Conservation (phyloP, 2,888 invertebrate species). For the Phengaris arion region DNA sequence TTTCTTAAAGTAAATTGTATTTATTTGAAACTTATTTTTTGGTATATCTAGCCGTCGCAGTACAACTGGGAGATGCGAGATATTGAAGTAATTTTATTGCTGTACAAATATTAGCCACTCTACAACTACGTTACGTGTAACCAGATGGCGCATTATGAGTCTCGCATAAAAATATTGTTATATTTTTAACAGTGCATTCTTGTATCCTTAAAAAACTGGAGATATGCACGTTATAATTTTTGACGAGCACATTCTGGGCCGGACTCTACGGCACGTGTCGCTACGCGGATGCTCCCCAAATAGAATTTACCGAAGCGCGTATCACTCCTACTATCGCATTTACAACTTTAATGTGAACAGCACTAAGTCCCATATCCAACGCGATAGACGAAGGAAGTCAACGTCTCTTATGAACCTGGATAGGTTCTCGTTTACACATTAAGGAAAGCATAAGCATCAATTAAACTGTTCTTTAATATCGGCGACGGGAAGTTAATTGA, state of each 20-base stretch:
- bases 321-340: conserved; percentile 42
- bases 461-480: conserved; percentile 28
- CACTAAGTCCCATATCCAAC: conserved; percentile 27
- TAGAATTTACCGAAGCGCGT: conserved; percentile 58
- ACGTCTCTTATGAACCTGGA: conserved; percentile 43
- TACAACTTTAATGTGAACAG: conserved; percentile 26
- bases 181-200: background rate
- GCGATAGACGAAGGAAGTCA: conserved; percentile 51
- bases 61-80: background rate
- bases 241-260: conserved; percentile 45
- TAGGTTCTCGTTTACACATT: conserved; percentile 27
- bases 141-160: too few species aligned
- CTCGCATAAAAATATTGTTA: too few species aligned
- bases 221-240: conserved; percentile 29
- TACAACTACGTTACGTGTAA: background rate
- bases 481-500: conserved; percentile 43
- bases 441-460: conserved; percentile 22
- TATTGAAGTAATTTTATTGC: too few species aligned
- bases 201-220: background rate
- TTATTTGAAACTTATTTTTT: background rate
- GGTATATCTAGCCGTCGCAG: background rate
- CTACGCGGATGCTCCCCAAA: conserved; percentile 60
- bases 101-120: too few species aligned
- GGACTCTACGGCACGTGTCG: conserved; percentile 40
- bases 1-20: conserved; percentile 31